phyloP scores from a whole-genome alignment of 2,797 vertebrate genomes.

The Zenarchopterus dispar region DNA sequence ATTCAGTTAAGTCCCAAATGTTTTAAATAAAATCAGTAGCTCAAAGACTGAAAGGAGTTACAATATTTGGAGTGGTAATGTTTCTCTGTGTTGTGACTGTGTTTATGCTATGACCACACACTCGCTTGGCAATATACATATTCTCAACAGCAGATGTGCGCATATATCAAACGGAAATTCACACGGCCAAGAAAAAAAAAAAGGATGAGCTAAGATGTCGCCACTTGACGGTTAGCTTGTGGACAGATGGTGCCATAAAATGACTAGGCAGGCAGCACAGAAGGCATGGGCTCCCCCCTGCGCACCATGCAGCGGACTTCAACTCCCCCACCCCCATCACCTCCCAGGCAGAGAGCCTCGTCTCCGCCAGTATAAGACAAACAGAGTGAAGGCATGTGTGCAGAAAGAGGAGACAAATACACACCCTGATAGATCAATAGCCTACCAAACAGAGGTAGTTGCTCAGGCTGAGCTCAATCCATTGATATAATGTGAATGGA shows the following conservation, averaged over 20 bases:
- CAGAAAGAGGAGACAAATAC: slow-evolving; percentile 62
- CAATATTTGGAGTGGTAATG: neutral
- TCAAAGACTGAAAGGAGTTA: slow-evolving; percentile 29
- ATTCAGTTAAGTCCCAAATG: slow-evolving; percentile 25
- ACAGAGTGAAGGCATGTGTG: slow-evolving; percentile 74
- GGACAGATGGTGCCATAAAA: slow-evolving; percentile 81
- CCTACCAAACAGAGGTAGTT: slow-evolving; percentile 56
- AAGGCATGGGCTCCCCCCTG: slow-evolving; percentile 52
- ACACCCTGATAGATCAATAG: slow-evolving; percentile 62
- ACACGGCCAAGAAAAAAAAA: slow-evolving; percentile 50
- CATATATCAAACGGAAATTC: slow-evolving; percentile 66
- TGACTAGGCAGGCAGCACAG: slow-evolving; percentile 76
- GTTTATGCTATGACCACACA: slow-evolving; percentile 45
- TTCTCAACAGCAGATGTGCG: slow-evolving; percentile 62
- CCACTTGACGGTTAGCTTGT: slow-evolving; percentile 72
- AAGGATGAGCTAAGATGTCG: slow-evolving; percentile 64
- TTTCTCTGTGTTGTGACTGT: slow-evolving; percentile 33
- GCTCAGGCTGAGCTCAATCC: slow-evolving; percentile 48
- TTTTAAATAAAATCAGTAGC: slow-evolving; percentile 11
- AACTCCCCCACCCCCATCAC: slow-evolving; percentile 30
- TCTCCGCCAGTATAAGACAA: slow-evolving; percentile 71
- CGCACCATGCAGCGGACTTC: slow-evolving; percentile 51
- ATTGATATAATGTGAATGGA: slow-evolving; percentile 19
- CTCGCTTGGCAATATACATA: slow-evolving; percentile 51
- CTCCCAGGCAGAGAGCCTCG: slow-evolving; percentile 49